phyloP scores from a whole-genome alignment of 2,113 vertebrate species.

The Lagopus muta region DNA sequence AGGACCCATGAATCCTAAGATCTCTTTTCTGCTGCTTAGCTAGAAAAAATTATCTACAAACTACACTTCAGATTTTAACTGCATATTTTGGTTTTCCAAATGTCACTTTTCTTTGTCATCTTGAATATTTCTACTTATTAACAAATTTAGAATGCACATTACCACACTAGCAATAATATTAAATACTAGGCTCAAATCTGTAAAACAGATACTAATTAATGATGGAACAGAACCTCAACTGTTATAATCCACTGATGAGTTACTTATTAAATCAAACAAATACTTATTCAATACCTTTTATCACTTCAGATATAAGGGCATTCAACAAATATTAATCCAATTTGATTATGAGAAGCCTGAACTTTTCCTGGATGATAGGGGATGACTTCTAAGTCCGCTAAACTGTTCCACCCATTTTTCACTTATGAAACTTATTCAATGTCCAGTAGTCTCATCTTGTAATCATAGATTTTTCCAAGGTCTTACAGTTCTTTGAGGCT shows the following conservation, averaged over 20 bases:
- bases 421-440: background rate
- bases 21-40: background rate
- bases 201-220: background rate
- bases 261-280: background rate
- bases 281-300: background rate
- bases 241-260: background rate
- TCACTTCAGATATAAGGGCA: background rate
- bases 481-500: background rate
- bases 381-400: background rate
- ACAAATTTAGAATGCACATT: background rate
- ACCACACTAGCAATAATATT: background rate
- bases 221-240: background rate
- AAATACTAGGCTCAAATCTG: background rate
- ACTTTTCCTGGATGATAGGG: background rate
- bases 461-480: background rate
- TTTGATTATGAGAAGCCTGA: background rate
- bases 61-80: background rate
- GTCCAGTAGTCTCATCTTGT: background rate
- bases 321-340: background rate
- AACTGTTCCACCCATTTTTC: background rate
- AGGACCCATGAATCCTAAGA: background rate
- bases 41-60: background rate
- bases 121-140: background rate
- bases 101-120: background rate
- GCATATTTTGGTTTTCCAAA: background rate